These are phyloP conservation scores for Ciconia boyciana DNA, from an alignment of 2,113 vertebrate species.

Conservation along the genomic window DNA sequence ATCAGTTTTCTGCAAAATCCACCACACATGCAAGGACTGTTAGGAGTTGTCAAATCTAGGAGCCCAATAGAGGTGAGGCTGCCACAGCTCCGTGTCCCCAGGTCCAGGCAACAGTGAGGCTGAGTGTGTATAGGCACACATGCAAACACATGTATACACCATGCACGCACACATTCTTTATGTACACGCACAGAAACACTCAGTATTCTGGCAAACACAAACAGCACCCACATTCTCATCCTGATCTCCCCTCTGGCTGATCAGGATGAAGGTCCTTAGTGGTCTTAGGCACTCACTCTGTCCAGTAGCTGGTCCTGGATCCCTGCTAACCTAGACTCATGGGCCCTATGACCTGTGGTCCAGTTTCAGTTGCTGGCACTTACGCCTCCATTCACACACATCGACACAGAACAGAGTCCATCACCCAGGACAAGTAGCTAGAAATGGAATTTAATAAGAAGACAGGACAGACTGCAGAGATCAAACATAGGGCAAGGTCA, in stretches of 20 bases:
- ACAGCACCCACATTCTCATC: neutral
- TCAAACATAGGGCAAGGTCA: neutral
- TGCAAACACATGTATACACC: neutral
- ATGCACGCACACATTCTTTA: neutral
- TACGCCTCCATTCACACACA: neutral
- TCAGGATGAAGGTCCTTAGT: neutral
- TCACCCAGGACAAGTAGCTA: neutral
- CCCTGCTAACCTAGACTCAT: neutral
- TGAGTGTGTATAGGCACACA: neutral
- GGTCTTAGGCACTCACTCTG: neutral
- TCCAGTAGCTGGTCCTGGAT: neutral
- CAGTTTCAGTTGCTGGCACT: neutral
- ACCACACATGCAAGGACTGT: neutral
- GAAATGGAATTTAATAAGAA: neutral
- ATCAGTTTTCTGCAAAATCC: neutral
- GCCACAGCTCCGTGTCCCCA: neutral
- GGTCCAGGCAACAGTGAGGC: neutral
- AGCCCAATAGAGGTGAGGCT: fast-evolving
- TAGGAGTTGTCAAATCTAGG: neutral
- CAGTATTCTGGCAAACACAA: neutral
- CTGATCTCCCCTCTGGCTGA: neutral
- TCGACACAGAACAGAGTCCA: neutral
- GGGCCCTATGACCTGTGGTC: neutral
- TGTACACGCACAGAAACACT: neutral
- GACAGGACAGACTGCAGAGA: neutral